Base-by-base conservation (phyloP, 2,888 invertebrate species). In the Ecdyonurus torrentis region DNA sequence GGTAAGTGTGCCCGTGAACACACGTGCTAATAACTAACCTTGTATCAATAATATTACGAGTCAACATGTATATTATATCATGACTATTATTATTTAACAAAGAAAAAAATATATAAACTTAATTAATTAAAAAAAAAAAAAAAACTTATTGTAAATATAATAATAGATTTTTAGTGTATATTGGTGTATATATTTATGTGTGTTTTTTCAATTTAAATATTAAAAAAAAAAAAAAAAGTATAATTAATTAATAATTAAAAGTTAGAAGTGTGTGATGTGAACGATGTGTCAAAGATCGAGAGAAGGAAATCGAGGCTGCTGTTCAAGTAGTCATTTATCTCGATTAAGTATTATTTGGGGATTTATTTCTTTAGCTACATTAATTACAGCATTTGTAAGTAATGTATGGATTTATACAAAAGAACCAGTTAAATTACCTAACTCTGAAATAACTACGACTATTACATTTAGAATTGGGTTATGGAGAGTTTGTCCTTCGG, bases 371-470 rank as follows among this genome's bases (percentile, higher is more conserved):
- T 69, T 77, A 64, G 74, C 71, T 63, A 75, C 77, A 20, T 71
- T 79, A 20, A 71, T 77, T 63, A 73, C 77, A 37, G 78, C 78
- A 20, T 77, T 78, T 68, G 74, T 77, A 65, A 75, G 77, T 70
- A 75, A 76, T 65, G 74, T 76, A 60, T 79, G 79, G 79, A 72
- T 79, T 61, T 76, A 75, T 71, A 77, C 78, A 55, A 73, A 73
- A 66, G 78, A 78, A 68, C 78, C 78, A 10, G 72, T 78, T 65
- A 70, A 72, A 52, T 69, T 77, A 63, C 76, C 76, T 60, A 74
- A 75, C 67, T 55, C 55, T 22, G 55, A 55, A 22, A 58, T 64
- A 10, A 63, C 66, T 19, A 77, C 78, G 58, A 74, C 74, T 63
- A 75, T 78, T 68, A 75, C 73, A 62, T 78, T 78, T 70, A 71